Evolutionary conservation across 2,113 vertebrate genomes (phyloP).

Genomic region (Stigmatopora argus): DNA sequence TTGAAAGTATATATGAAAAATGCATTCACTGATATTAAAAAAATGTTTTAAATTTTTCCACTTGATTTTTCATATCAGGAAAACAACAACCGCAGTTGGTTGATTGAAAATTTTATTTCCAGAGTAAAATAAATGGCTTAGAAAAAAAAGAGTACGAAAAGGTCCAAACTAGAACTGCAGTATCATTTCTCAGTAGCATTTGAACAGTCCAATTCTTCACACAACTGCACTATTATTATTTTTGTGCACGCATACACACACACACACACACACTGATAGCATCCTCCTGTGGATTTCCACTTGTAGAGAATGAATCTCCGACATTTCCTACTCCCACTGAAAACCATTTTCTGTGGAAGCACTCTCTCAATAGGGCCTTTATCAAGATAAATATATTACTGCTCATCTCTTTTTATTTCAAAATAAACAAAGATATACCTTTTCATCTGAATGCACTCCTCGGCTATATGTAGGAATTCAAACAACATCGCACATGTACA

Average conservation of each 20-base stretch:
- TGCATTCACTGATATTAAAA: too few relatives aligned
- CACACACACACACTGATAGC: constrained; percentile 1
- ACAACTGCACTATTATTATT: constrained; percentile 10
- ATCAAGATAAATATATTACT: constrained; percentile 3
- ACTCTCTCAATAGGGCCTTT: constrained; percentile 35
- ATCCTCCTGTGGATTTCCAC: constrained; percentile 16
- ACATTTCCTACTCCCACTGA: constrained; percentile 7
- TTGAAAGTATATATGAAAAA: too few relatives aligned
- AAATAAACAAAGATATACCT: constrained; percentile 47
- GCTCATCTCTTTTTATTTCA: background rate
- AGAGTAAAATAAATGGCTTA: constrained; percentile 74
- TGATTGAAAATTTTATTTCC: constrained; percentile 77
- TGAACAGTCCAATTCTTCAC: constrained; percentile 15
- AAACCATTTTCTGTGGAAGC: background rate
- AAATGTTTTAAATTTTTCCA: too few relatives aligned
- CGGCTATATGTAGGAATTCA: constrained; percentile 37
- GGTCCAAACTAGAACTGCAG: constrained; percentile 47
- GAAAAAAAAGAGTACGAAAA: constrained; percentile 74
- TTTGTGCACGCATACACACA: constrained; percentile 22
- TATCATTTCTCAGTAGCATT: constrained; percentile 34
- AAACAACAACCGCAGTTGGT: constrained; percentile 3
- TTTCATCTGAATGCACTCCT: constrained; percentile 31
- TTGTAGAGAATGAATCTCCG: constrained; percentile 18
- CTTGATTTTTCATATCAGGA: too few relatives aligned
- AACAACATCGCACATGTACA: constrained; percentile 33